Evolutionary conservation across 2,113 vertebrate genomes (phyloP), one percentile per base, ranked within the genome.

Genomic region (Chaetops frenatus): DNA sequence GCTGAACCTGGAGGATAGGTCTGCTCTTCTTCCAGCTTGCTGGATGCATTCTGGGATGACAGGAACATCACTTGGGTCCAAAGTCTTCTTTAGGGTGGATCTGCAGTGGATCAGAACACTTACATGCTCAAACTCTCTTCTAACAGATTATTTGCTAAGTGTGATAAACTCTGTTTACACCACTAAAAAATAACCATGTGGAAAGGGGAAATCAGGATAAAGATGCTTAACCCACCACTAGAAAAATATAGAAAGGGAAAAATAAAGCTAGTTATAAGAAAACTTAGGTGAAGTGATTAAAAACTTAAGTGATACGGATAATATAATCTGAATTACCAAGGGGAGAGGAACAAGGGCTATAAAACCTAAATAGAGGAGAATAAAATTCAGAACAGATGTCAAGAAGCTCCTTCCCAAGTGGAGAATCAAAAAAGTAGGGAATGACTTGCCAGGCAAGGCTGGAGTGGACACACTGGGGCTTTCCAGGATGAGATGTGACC

Each of bases 351-450:
- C 45, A 83, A 76, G 42, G 61, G 48, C 77, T 85, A 54, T 96
- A 95, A 97, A 95, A 90, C 69, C 36, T 88, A 94, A 95, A 88
- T 44, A 94, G 67, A 88, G 54, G 76, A 90, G 50, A 86, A 90
- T 78, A 61, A 20, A 24, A 91, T 94, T 67, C 50, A 35, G 86
- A 97, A 85, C 85, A 94, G 91, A 92, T 95, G 92, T 97, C 86
- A 79, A 92, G 78, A 88, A 97, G 53, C 12, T 14, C 50, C 84
- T 95, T 81, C 60, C 90, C 62, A 48, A 58, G 60, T 10, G n/a
- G 38, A 92, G 82, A 58, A 86, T 64, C n/a, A 67, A 21, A 61
- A 69, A 29, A 33, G 13, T 47, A 65, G 33, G 14, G 65, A 86
- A 83, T 87, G 92, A 94, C 88, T 81, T 90, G 40, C 6, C 9